Conservation (phyloP, 2,797 vertebrate species). For the Notolepis coatsorum region DNA sequence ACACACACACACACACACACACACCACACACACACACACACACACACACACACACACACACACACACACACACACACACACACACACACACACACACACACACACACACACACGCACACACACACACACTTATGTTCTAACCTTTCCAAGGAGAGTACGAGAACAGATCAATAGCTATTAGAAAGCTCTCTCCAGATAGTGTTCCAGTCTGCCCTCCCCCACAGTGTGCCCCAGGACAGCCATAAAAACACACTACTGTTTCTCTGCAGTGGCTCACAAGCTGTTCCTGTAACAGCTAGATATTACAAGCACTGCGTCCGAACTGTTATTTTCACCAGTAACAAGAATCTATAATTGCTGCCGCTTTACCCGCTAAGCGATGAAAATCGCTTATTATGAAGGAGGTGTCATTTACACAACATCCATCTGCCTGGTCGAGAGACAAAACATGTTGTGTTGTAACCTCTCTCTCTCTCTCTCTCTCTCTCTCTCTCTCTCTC, state of each 20-base stretch:
- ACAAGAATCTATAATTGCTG: slow-evolving; percentile 43
- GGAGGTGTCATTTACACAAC: no score
- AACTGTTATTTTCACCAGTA: slow-evolving; percentile 20
- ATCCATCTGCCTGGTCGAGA: no score
- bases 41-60: neutral
- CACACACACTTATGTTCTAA: slow-evolving; percentile 34
- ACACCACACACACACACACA: neutral
- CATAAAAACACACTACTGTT: slow-evolving; percentile 59
- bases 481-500: no score
- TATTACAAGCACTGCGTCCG: slow-evolving; percentile 63
- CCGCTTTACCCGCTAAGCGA: slow-evolving; percentile 20
- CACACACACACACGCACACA: slow-evolving; percentile 7
- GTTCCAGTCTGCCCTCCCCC: slow-evolving; percentile 59
- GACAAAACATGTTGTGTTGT: no score
- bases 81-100: neutral
- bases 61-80: neutral
- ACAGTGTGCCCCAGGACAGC: slow-evolving; percentile 53
- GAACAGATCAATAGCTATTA: slow-evolving; percentile 75
- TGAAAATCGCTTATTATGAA: no score
- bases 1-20: slow-evolving; percentile 5
- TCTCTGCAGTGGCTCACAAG: slow-evolving; percentile 51
- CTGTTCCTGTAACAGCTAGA: slow-evolving; percentile 69
- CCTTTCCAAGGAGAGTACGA: slow-evolving; percentile 41
- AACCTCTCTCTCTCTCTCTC: no score
- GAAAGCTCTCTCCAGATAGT: slow-evolving; percentile 56